Base-by-base conservation (phyloP, 2,113 vertebrate genomes). In the Centrocercus urophasianus region DNA sequence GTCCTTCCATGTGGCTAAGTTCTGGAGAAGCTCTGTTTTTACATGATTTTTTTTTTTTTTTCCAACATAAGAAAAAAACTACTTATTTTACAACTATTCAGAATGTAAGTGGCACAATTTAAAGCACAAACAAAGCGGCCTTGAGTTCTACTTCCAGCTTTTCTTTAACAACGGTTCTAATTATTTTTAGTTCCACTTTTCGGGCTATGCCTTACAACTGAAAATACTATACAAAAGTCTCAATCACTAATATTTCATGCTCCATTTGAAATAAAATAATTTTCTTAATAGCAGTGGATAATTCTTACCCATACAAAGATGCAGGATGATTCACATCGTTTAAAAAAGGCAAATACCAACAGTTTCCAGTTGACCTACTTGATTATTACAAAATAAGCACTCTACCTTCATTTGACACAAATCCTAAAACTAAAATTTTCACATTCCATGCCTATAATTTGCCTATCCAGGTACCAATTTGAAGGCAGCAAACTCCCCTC, bases 111-210 rank as follows among this genome's bases (percentile, higher is more conserved):
- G 48, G 59, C n/a, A 85, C 40, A 73, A 70, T 65, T 65, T 50
- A n/a, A 89, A 89, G 71, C 5, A 3, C 88, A 91, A 96, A 57
- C 34, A 61, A 61, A 38, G 73, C 66, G 83, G 95, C 79, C 85
- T 74, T 85, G 79, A 89, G 57, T 14, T 45, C 27, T 91, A 76
- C 79, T 93, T 83, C 71, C 42, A 66, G 67, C 50, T 91, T 95
- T 94, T 90, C 76, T 83, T 86, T 83, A 89, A 85, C 78, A 92
- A 91, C 70, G 32, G 32, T 52, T 84, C 27, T 30, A 65, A 91
- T 64, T 96, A 95, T 93, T 95, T 95, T 96, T 89, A 89, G 95
- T 63, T 88, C 27, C 7, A 36, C 36, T 95, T 93, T 60, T 83
- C 57, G 21, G 24, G 34, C 63, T 71, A 54, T 76, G 87, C 54